Evolutionary conservation across 2,888 invertebrate genomes (phyloP).

Genomic region (Drosophila diplacantha): DNA sequence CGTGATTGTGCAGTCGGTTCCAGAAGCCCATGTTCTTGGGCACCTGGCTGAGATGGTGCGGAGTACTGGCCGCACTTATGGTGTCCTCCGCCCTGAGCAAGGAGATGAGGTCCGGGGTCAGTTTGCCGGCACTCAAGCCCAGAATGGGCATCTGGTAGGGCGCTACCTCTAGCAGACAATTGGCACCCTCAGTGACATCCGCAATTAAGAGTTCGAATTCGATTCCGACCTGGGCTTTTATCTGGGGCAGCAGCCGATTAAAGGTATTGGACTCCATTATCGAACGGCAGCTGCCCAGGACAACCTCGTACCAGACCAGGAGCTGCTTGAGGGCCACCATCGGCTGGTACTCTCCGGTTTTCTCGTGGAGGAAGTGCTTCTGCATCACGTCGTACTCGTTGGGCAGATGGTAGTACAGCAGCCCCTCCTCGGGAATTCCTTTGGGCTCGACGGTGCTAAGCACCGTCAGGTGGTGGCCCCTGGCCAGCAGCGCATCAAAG

Average conservation of each 20-base stretch:
- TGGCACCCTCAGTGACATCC: constrained; percentile 48
- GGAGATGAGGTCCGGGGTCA: constrained; percentile 42
- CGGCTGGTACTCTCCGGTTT: constrained; percentile 6
- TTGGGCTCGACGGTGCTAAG: constrained; percentile 26
- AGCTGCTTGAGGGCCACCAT: constrained; percentile 42
- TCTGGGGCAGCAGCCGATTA: neutral
- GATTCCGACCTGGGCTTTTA: neutral
- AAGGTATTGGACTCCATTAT: constrained; percentile 16
- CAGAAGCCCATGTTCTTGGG: constrained; percentile 48
- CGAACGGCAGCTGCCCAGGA: constrained; percentile 48
- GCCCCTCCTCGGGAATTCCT: constrained; percentile 1
- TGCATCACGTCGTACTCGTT: constrained; percentile 46
- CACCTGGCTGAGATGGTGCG: constrained; percentile 48
- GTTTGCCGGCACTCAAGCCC: constrained; percentile 55
- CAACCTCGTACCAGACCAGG: constrained; percentile 58
- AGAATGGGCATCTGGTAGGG: constrained; percentile 34
- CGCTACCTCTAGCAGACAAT: constrained; percentile 40
- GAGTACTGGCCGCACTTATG: constrained; percentile 46
- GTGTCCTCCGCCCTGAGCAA: constrained; percentile 50
- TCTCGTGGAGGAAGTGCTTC: constrained; percentile 40
- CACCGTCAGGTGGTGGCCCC: constrained; percentile 50
- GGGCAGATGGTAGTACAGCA: constrained; percentile 16
- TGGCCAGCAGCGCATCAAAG: constrained; percentile 44
- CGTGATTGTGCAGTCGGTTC: constrained; percentile 52
- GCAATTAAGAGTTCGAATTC: constrained; percentile 53